Conservation (phyloP, 2,888 invertebrate species). For the Gari tellinella region DNA sequence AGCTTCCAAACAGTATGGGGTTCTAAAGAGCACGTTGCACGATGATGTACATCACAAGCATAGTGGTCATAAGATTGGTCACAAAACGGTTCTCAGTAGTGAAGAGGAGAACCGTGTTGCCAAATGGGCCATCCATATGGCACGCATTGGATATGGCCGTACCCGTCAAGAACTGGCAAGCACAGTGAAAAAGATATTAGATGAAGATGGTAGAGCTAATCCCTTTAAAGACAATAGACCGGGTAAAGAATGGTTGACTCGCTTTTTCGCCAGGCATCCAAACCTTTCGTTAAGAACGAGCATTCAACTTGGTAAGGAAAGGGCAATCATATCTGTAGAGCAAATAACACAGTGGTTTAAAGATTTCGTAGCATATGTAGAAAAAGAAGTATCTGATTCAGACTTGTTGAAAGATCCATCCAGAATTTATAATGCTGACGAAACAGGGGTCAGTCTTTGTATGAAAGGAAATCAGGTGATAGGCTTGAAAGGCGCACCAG, state of each 20-base stretch:
- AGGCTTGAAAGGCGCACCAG: slow-evolving; percentile 18
- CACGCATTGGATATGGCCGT: too few relatives aligned
- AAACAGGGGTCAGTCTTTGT: slow-evolving; percentile 18
- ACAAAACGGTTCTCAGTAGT: too few relatives aligned
- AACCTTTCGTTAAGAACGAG: slow-evolving; percentile 10
- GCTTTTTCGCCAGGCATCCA: slow-evolving; percentile 6
- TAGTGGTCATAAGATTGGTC: too few relatives aligned
- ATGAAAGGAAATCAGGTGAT: slow-evolving; percentile 15
- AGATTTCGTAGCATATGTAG: slow-evolving; percentile 5
- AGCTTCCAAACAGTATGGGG: too few relatives aligned
- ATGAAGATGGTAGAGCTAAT: slow-evolving; percentile 6
- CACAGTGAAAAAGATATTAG: neutral
- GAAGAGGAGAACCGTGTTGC: too few relatives aligned
- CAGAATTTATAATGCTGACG: slow-evolving; percentile 21
- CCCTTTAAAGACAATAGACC: slow-evolving; percentile 15
- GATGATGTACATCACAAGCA: too few relatives aligned
- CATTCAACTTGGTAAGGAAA: slow-evolving; percentile 16
- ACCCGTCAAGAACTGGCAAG: neutral
- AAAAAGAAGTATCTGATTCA: slow-evolving; percentile 12
- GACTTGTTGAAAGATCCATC: slow-evolving; percentile 11
- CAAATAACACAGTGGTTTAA: slow-evolving; percentile 14
- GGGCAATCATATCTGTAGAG: slow-evolving; percentile 15
- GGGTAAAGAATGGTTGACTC: neutral
- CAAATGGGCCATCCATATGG: too few relatives aligned
- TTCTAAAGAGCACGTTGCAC: too few relatives aligned